Percentiles rank a stretch among this genome's conserved stretches.
These are phyloP conservation scores for Spilarctia lutea DNA, from an alignment of 2,888 invertebrate species.

Conservation along the genomic window DNA sequence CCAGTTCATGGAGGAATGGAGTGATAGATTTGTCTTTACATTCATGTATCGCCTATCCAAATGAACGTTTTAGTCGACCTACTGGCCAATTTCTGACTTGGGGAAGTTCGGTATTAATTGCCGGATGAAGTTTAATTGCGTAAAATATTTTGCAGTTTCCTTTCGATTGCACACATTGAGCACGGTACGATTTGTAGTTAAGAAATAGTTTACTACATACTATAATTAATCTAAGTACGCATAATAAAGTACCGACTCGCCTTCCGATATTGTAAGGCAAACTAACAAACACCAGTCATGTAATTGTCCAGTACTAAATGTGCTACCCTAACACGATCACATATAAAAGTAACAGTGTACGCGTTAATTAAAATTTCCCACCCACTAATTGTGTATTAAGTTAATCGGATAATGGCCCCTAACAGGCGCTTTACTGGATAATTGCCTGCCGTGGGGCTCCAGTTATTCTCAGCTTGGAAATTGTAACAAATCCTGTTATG, in stretches of 20 bases:
- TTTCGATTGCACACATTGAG: not conserved
- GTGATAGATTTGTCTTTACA: not conserved
- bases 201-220: not conserved
- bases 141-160: not conserved
- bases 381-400: constrained; percentile 70
- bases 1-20: not conserved
- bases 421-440: constrained; percentile 66
- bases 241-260: no score
- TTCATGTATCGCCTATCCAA: not conserved
- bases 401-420: constrained; percentile 68
- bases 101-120: not conserved
- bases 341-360: constrained; percentile 51
- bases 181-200: not conserved
- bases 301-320: constrained; percentile 16
- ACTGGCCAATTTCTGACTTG: not conserved
- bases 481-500: constrained; percentile 37
- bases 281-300: not conserved
- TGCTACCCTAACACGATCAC: constrained; percentile 37
- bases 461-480: constrained; percentile 45
- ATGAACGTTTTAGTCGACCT: not conserved
- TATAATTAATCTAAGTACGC: not conserved
- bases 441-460: constrained; percentile 61
- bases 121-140: not conserved
- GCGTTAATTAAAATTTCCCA: constrained; percentile 68
- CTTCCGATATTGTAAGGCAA: not conserved